A percentile compares a stretch with the other conserved stretches of the same genome.
Conservation (phyloP, 2,797 vertebrate genomes). For the Sebastes hubbsi region DNA sequence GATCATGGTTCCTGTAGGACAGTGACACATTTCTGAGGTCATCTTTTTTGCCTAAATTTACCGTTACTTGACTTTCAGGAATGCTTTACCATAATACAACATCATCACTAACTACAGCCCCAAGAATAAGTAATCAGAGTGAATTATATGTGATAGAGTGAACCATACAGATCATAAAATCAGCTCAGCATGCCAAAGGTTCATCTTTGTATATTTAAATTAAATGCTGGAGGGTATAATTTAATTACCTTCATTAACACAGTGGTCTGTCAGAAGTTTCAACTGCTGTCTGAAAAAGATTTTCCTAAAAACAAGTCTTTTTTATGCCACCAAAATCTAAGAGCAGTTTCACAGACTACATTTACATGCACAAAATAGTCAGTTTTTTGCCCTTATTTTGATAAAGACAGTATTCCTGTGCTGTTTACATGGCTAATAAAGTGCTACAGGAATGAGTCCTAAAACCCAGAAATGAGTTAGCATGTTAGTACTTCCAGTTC, state of each 20-base stretch:
- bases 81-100: not conserved
- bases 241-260: not conserved
- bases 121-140: not conserved
- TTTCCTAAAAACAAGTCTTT: not conserved
- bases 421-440: no score
- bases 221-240: not conserved
- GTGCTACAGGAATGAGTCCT: no score
- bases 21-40: conserved; percentile 1
- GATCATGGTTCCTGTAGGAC: not conserved
- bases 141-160: not conserved
- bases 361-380: no score
- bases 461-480: no score
- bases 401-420: no score
- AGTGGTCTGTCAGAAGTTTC: not conserved
- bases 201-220: not conserved
- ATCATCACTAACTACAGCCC: not conserved
- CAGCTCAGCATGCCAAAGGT: not conserved
- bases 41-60: not conserved
- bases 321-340: not conserved
- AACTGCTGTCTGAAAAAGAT: not conserved
- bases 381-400: no score
- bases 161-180: not conserved
- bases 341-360: not conserved
- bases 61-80: not conserved
- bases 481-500: no score